Evolutionary conservation across 2,888 invertebrate genomes (phyloP).

Genomic region (Brachypalpus laphriformis): DNA sequence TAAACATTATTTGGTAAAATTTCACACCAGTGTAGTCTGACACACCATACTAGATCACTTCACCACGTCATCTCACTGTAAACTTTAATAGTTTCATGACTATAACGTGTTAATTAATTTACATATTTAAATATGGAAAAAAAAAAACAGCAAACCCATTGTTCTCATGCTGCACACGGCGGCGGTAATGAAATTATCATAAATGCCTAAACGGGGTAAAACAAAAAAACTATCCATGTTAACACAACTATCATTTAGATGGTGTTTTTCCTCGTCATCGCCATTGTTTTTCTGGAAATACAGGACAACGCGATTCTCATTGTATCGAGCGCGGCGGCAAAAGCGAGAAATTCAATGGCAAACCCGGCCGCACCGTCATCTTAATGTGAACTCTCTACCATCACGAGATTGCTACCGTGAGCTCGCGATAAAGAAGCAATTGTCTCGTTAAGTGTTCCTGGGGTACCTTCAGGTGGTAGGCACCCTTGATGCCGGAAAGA

Average conservation of each 20-base stretch:
- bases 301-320: conserved; percentile 56
- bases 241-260: conserved; percentile 62
- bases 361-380: neutral
- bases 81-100: conserved; percentile 14
- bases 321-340: neutral
- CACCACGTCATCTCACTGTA: neutral
- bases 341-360: conserved; percentile 47
- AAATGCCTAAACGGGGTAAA: conserved; percentile 30
- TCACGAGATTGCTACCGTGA: conserved; percentile 49
- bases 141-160: conserved; percentile 13
- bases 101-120: conserved; percentile 55
- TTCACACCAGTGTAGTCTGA: too few relatives aligned
- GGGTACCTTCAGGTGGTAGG: conserved; percentile 42
- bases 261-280: conserved; percentile 9
- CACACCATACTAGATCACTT: too few relatives aligned
- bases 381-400: conserved; percentile 41
- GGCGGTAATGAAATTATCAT: conserved; percentile 59
- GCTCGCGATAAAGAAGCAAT: conserved; percentile 66
- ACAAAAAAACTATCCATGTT: conserved; percentile 34
- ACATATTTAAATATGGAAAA: conserved; percentile 40
- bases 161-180: conserved; percentile 41
- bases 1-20: too few relatives aligned
- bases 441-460: conserved; percentile 63
- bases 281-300: conserved; percentile 50
- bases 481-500: conserved; percentile 46